Percentiles rank a stretch among this genome's conserved stretches.
These are phyloP conservation scores for Aleiodes leptofemur DNA, from an alignment of 2,888 invertebrate genomes.

Conservation along the genomic window DNA sequence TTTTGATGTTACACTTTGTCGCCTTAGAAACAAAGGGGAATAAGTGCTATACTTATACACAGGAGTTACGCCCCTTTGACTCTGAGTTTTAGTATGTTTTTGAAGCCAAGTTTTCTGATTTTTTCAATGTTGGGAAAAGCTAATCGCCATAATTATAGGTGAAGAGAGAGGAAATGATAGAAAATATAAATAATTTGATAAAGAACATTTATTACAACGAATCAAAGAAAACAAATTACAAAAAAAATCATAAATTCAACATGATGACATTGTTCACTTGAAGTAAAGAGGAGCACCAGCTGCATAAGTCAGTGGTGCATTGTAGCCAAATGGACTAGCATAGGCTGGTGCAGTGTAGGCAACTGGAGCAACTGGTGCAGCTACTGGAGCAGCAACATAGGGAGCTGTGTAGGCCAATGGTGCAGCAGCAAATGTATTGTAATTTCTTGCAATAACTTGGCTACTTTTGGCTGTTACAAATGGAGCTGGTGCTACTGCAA, in stretches of 20 bases:
- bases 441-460: conserved; percentile 80
- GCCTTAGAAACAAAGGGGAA: too few species aligned
- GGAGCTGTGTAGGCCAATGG: conserved; percentile 77
- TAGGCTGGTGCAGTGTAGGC: conserved; percentile 63
- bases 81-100: too few species aligned
- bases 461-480: conserved; percentile 82
- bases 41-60: too few species aligned
- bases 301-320: conserved; percentile 44
- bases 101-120: too few species aligned
- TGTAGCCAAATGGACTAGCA: conserved; percentile 44
- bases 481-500: conserved; percentile 72
- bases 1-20: too few species aligned
- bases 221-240: conserved; percentile 25
- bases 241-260: conserved; percentile 7
- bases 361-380: conserved; percentile 59
- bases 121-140: too few species aligned
- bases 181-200: conserved; percentile 23
- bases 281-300: conserved; percentile 55
- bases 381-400: conserved; percentile 74
- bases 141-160: too few species aligned
- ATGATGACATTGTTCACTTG: conserved; percentile 47
- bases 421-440: conserved; percentile 78
- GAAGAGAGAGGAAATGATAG: not conserved
- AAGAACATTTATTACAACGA: conserved; percentile 52
- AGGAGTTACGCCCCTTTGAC: too few species aligned